phyloP scores from a whole-genome alignment of 1,140 invertebrate genomes.

The Drosophila tropicalis region DNA sequence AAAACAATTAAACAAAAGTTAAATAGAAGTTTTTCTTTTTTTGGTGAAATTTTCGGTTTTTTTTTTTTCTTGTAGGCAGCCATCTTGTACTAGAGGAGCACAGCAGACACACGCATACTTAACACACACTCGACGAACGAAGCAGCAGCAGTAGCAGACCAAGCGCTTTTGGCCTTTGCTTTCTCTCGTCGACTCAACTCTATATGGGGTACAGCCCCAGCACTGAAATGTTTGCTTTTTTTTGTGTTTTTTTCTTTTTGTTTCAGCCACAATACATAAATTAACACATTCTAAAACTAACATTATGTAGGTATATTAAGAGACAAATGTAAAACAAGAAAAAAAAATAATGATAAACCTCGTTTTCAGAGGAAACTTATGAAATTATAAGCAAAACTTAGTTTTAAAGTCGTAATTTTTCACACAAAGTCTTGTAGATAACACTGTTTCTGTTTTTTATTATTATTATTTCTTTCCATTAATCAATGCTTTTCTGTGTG shows the following conservation, averaged over 20 bases:
- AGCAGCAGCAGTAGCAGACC: conserved; percentile 5
- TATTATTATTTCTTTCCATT: not conserved
- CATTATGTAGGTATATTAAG: too few relatives aligned
- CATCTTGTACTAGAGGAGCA: conserved; percentile 35
- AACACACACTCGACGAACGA: conserved; percentile 40
- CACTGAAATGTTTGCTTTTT: not conserved
- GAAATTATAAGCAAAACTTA: not conserved
- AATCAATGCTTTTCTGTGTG: conserved; percentile 1
- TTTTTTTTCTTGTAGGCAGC: conserved; percentile 19
- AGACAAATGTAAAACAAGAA: too few relatives aligned
- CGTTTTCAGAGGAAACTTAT: too few relatives aligned
- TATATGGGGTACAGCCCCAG: conserved; percentile 14
- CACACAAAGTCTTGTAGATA: not conserved
- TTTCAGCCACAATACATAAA: not conserved
- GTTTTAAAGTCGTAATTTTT: not conserved
- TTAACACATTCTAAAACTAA: too few relatives aligned
- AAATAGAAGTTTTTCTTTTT: not conserved
- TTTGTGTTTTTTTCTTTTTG: not conserved
- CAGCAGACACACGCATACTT: conserved; percentile 28
- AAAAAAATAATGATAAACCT: too few relatives aligned
- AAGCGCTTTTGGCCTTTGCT: conserved; percentile 12
- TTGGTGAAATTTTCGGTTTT: not conserved
- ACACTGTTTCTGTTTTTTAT: conserved; percentile 6
- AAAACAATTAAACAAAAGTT: conserved; percentile 36
- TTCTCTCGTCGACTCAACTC: conserved; percentile 14